Base-by-base conservation (phyloP, 64 coral and sea anemone species). In the Anthopleura sola region DNA sequence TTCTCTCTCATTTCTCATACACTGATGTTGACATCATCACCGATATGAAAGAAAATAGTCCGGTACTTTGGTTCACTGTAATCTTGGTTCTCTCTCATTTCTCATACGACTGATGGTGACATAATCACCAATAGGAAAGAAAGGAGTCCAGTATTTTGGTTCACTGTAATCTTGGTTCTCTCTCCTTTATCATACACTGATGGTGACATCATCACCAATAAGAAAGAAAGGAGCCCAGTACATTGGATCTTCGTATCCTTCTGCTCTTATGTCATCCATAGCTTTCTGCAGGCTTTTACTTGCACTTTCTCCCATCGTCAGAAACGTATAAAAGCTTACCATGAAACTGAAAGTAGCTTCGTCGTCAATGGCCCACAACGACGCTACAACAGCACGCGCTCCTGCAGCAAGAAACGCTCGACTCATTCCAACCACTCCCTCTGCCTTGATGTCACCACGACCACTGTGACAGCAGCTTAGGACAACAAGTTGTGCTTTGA, bases 151-250 rank as follows among this genome's bases (percentile, higher is more conserved):
- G 39, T 40, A 40, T 6, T 40, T 40, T 40, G 39, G 39, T 40
- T 40, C 39, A 40, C 39, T 40, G 39, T 40, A 40, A 40, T 40
- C 39, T 40, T 40, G 39, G 39, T 40, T 40, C 39, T 40, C 39
- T 40, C 39, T 40, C 2, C 2, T 40, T 40, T 40, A 2, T 40
- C 39, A 40, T 40, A 40, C 39, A 40, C 39, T 51, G 14, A 83
- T 51, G 21, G 78, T 89, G 29, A 89, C 78, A 57, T 89, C 88
- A 75, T 89, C 88, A 50, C 88, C 88, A 51, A 89, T 64, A 53
- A 89, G 79, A 69, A 89, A 49, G 31, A 89, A 89, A 21, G 88
- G 44, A 47, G 88, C 88, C 88, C 88, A 89, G 44, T 89, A 48
- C 88, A 32, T 83, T 50, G 81, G 44, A 2, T 89, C 55, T 34